Percentiles rank a stretch among this genome's conserved stretches.
Evolutionary conservation across 2,888 invertebrate species (phyloP).

Genomic region (Orchesella flavescens): DNA sequence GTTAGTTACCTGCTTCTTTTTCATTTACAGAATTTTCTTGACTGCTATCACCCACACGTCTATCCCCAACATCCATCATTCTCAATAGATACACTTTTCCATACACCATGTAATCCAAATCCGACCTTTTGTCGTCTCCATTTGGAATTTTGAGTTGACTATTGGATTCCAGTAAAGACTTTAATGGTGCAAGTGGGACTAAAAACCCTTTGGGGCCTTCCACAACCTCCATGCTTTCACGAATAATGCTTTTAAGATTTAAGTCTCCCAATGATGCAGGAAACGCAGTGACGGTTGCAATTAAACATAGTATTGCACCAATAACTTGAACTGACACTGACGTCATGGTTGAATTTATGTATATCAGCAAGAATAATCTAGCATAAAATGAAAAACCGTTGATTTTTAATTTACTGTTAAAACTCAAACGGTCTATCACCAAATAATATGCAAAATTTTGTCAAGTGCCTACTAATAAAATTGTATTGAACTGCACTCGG

Average conservation of each 20-base stretch:
- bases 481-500: slow-evolving; percentile 44
- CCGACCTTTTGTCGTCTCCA: neutral
- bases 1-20: neutral
- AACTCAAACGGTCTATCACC: slow-evolving; percentile 49
- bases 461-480: slow-evolving; percentile 50
- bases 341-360: slow-evolving; percentile 12
- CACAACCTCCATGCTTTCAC: slow-evolving; percentile 28
- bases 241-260: neutral
- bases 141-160: neutral
- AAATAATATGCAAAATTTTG: slow-evolving; percentile 41
- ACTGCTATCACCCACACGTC: neutral
- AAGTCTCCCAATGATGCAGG: slow-evolving; percentile 18
- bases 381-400: slow-evolving; percentile 46
- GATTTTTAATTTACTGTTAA: neutral
- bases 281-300: neutral
- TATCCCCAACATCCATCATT: neutral
- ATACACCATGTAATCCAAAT: slow-evolving; percentile 54
- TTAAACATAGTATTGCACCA: neutral
- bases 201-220: slow-evolving; percentile 49
- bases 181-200: slow-evolving; percentile 27
- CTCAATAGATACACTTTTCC: slow-evolving; percentile 48
- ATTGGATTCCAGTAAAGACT: neutral
- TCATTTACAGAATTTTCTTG: neutral
- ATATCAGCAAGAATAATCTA: slow-evolving; percentile 1
- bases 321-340: neutral